A percentile compares a stretch with the other conserved stretches of the same genome.
Evolutionary conservation across 2,797 vertebrate species (phyloP).

Genomic region (Ficedula albicollis): DNA sequence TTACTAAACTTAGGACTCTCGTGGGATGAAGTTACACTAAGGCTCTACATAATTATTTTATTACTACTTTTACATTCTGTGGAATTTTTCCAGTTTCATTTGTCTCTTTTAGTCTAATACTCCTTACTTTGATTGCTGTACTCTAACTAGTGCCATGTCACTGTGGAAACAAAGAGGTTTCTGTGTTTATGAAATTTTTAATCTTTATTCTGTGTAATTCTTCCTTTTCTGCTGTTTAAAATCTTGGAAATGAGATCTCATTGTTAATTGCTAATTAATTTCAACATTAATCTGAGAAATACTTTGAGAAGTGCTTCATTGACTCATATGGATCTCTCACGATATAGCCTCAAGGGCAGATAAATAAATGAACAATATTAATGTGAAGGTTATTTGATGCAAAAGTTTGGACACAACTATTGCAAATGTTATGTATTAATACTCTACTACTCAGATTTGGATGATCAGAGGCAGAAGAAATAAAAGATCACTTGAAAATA

Average conservation of each 20-base stretch:
- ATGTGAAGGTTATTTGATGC: not conserved
- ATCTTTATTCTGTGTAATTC: not conserved
- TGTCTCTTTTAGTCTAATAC: not conserved
- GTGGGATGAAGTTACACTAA: not conserved
- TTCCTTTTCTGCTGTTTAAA: not conserved
- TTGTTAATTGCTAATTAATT: not conserved
- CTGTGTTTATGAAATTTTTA: not conserved
- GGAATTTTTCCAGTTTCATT: not conserved
- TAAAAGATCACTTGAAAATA: not conserved
- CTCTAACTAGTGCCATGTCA: not conserved
- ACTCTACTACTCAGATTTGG: not conserved
- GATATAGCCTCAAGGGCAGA: not conserved
- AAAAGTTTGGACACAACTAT: not conserved
- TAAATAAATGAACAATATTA: not conserved
- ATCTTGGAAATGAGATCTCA: not conserved
- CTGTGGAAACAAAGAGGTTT: not conserved
- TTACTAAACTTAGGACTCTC: not conserved
- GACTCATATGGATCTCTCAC: not conserved
- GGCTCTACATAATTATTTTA: not conserved
- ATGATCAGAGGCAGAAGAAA: not conserved
- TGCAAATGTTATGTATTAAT: not conserved
- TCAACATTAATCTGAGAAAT: not conserved
- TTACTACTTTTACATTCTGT: not conserved
- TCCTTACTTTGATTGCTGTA: not conserved
- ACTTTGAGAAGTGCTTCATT: not conserved